These are phyloP conservation scores for Caligus rogercresseyi DNA, from an alignment of 1,140 invertebrate genomes.

Conservation along the genomic window DNA sequence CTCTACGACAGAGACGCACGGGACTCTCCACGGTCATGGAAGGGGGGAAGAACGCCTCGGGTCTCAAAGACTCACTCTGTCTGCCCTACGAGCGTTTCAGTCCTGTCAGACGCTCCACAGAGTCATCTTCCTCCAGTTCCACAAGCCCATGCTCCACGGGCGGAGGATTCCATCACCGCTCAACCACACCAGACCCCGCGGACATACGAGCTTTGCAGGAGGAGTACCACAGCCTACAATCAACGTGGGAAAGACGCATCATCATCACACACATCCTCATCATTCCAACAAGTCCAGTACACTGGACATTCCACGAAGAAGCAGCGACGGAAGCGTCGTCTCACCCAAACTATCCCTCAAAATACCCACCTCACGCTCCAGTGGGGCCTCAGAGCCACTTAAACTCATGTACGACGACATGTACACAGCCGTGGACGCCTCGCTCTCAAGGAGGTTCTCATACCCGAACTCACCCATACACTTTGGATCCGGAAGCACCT, in stretches of 20 bases:
- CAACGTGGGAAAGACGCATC: constrained; percentile 1
- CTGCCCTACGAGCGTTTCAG: constrained; percentile 1
- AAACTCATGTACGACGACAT: constrained; percentile 14
- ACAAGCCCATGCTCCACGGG: background rate
- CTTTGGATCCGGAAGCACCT: background rate
- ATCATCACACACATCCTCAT: background rate
- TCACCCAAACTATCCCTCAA: background rate
- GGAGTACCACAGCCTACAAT: background rate
- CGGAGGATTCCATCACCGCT: background rate
- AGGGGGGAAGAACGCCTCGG: constrained; percentile 2
- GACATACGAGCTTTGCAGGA: constrained; percentile 10
- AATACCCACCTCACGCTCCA: background rate
- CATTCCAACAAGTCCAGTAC: background rate
- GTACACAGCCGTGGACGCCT: background rate
- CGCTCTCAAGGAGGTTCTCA: constrained; percentile 1
- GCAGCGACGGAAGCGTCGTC: background rate
- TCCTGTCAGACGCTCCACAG: constrained; percentile 3
- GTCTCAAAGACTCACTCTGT: background rate
- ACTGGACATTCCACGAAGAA: background rate
- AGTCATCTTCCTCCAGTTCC: constrained; percentile 6
- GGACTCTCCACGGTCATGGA: constrained; percentile 19
- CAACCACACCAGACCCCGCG: background rate
- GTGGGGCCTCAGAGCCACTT: background rate
- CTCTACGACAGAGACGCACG: constrained; percentile 11
- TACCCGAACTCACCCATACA: constrained; percentile 19